phyloP scores from a whole-genome alignment of 2,113 vertebrate species.

The Scolopax mira region DNA sequence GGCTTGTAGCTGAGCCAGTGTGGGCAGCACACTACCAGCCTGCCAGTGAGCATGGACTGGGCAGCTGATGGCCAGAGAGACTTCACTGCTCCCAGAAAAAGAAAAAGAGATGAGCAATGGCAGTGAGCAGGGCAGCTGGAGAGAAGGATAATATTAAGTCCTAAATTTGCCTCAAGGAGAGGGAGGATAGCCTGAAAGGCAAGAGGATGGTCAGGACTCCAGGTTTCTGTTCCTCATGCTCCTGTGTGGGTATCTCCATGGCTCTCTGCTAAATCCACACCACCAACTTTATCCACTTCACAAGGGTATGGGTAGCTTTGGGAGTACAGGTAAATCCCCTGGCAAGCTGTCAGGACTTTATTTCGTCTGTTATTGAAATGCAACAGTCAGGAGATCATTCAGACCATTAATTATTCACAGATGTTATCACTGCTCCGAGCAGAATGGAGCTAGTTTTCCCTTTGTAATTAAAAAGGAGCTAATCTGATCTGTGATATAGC shows the following conservation, averaged over 20 bases:
- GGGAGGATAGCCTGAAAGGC: neutral
- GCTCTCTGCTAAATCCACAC: neutral
- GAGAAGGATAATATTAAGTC: neutral
- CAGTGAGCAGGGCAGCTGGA: neutral
- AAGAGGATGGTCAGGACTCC: rapidly evolving
- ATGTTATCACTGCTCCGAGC: constrained; percentile 11
- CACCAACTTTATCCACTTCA: neutral
- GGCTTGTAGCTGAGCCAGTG: neutral
- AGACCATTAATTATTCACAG: constrained; percentile 32
- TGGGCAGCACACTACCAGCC: rapidly evolving
- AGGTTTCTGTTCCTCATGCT: neutral
- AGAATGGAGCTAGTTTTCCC: neutral
- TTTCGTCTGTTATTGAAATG: neutral
- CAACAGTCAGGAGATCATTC: neutral
- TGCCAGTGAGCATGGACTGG: rapidly evolving
- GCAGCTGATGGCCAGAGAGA: neutral
- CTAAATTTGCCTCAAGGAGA: neutral
- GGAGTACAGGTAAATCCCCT: neutral
- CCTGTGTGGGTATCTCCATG: neutral
- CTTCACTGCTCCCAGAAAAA: neutral
- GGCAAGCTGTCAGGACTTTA: neutral
- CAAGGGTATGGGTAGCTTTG: neutral
- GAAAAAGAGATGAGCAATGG: neutral
- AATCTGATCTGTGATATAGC: neutral
- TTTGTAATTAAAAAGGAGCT: constrained; percentile 19